Evolutionary conservation across 2,113 vertebrate genomes (phyloP), one percentile per base, ranked within the genome.

Genomic region (Lycaon pictus): DNA sequence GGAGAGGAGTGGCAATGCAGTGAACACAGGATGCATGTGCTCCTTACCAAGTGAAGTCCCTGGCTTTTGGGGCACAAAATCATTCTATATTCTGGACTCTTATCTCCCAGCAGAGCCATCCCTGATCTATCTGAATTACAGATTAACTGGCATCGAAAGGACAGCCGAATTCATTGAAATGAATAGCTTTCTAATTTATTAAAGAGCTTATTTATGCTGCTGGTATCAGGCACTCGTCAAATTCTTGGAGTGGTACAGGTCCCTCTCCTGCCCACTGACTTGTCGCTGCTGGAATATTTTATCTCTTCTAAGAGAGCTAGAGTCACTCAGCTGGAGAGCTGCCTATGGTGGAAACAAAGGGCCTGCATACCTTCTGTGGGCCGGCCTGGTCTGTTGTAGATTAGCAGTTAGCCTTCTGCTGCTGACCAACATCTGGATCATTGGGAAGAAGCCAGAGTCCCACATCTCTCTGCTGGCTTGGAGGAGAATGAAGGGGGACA

Each of bases 121-220:
- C 94, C 97, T 93, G 98, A 98, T 98, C 97, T 96, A 96, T 98
- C 98, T 98, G 98, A 98, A 98, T 99, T 98, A 98, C 98, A 98
- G 98, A 98, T 98, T 97, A 98, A 98, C 98, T 98, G 98, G 98
- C 98, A 98, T 94, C 1, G 0, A 96, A 85, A 97, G 96, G 92
- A 97, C 62, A 48, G 97, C 98, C 91, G 98, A 97, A 98, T 98
- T 97, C 96, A 97, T 98, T 98, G 97, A 97, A 98, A 97, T 98
- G 97, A 98, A 98, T 96, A 53, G 71, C 98, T 96, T 89, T 98
- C 98, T 98, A 95, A 96, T 98, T 98, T 98, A 98, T 98, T 97
- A 97, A 98, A 95, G 84, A 93, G 55, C 88, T 95, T 98, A 94
- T 98, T 98, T 98, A 97, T 96, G 96, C 97, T 87, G 81, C 81